Conservation (phyloP, 2,797 vertebrate genomes). For the Pogoniulus pusillus region DNA sequence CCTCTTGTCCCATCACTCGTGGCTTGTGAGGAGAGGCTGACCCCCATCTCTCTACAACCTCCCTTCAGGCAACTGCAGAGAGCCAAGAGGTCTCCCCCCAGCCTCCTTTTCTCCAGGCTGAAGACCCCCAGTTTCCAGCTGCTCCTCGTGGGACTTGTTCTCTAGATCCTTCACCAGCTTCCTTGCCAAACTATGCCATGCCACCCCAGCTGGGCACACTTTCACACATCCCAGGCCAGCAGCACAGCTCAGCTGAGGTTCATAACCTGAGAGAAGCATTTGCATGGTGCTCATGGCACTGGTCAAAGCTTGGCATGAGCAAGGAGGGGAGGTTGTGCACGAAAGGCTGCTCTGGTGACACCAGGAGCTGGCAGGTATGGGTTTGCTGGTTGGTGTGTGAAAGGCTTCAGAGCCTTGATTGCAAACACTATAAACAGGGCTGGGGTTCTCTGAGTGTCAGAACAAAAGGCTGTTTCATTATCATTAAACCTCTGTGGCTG, state of each 20-base stretch:
- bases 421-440: conserved; percentile 43
- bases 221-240: background rate
- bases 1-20: too few species aligned
- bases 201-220: accelerated
- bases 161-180: too few species aligned
- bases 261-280: background rate
- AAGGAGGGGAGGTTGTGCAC: accelerated
- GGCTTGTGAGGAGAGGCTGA: too few species aligned
- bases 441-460: conserved; percentile 35
- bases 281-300: accelerated
- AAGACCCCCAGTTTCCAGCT: too few species aligned
- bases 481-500: conserved; percentile 44
- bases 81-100: too few species aligned
- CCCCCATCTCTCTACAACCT: too few species aligned
- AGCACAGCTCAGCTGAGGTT: accelerated
- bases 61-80: too few species aligned
- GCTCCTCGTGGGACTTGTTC: too few species aligned
- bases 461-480: conserved; percentile 56
- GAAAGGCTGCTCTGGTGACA: background rate
- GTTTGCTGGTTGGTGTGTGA: conserved; percentile 4
- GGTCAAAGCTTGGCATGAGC: background rate
- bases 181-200: background rate
- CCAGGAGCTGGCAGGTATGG: background rate
- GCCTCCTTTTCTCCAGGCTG: too few species aligned
- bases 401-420: conserved; percentile 35